Conservation (phyloP, 2,113 vertebrate species). For the Pelmatolapia mariae region DNA sequence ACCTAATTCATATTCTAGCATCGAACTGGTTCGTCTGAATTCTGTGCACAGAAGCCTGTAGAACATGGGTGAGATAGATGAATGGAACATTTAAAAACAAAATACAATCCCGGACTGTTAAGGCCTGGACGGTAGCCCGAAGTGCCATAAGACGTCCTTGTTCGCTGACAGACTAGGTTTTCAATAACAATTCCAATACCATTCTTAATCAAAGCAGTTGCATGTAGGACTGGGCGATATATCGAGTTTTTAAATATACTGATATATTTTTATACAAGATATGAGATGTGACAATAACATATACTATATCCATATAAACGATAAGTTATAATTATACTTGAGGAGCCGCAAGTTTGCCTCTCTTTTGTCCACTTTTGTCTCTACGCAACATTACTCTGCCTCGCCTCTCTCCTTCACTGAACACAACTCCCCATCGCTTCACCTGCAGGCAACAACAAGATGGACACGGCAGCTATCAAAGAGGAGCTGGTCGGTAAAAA, state of each 20-base stretch:
- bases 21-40: slow-evolving; percentile 56
- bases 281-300: not conserved
- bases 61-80: slow-evolving; percentile 71
- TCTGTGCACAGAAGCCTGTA: slow-evolving; percentile 61
- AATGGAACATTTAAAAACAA: slow-evolving; percentile 74
- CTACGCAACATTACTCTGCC: not conserved
- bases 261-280: not conserved
- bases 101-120: slow-evolving; percentile 72
- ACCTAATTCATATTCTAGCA: slow-evolving; percentile 67
- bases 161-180: slow-evolving; percentile 59
- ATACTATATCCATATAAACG: not conserved
- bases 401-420: not conserved
- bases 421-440: not conserved
- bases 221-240: slow-evolving; percentile 10
- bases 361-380: not conserved
- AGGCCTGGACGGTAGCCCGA: slow-evolving; percentile 60
- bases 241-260: not conserved
- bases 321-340: not conserved
- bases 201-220: slow-evolving; percentile 36
- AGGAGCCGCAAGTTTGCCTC: not conserved
- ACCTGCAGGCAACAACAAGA: not conserved
- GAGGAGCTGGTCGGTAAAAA: no score
- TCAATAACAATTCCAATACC: slow-evolving; percentile 69
- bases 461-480: no score
- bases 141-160: slow-evolving; percentile 67